Evolutionary conservation across 64 coral and sea anemone species (phyloP).

Genomic region (Montipora cactus): DNA sequence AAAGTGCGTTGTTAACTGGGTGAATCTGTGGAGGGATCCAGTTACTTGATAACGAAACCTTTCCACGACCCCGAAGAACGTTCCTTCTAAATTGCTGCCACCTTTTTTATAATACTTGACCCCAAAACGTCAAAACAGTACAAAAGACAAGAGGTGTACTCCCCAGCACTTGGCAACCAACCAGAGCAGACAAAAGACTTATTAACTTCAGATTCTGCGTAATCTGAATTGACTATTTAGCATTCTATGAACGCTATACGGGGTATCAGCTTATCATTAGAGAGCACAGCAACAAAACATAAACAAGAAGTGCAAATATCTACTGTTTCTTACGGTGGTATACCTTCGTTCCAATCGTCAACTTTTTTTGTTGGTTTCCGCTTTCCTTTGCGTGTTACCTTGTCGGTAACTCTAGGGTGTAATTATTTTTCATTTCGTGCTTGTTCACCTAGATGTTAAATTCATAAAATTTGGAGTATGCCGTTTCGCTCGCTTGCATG

Average conservation of each 20-base stretch:
- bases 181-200: background rate
- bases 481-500: no score
- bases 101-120: background rate
- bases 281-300: background rate
- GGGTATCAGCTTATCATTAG: background rate
- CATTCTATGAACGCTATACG: background rate
- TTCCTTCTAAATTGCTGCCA: background rate
- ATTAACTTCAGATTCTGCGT: background rate
- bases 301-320: background rate
- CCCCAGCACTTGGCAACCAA: background rate
- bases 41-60: conserved; percentile 5
- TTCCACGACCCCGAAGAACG: background rate
- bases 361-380: no score
- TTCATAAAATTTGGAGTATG: no score
- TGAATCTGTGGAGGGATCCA: background rate
- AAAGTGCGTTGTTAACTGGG: no score
- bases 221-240: background rate
- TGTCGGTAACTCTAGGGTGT: no score
- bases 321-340: no score
- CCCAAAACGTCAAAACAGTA: background rate
- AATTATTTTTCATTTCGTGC: no score
- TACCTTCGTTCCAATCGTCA: no score
- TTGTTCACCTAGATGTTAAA: no score
- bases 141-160: background rate
- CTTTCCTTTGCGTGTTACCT: no score